Conservation (phyloP, 2,888 invertebrate genomes). For the Serripes groenlandicus region DNA sequence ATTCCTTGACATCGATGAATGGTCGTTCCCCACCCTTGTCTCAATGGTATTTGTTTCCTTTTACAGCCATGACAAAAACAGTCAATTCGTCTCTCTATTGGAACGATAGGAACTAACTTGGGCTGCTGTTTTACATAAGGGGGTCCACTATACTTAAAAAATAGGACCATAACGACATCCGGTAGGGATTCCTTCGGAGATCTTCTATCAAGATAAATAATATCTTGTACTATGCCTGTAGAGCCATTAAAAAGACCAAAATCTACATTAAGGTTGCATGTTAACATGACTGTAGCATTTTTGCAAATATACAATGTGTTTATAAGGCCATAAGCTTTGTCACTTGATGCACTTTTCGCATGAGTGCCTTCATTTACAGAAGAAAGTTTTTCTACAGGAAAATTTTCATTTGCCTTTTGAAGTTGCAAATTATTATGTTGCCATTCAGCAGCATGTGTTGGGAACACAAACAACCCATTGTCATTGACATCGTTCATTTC, state of each 20-base stretch:
- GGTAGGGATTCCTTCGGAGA: slow-evolving; percentile 54
- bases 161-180: slow-evolving; percentile 66
- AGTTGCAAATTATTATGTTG: slow-evolving; percentile 44
- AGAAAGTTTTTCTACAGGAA: slow-evolving; percentile 54
- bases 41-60: slow-evolving; percentile 55
- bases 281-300: slow-evolving; percentile 59
- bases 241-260: slow-evolving; percentile 68
- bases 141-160: slow-evolving; percentile 56
- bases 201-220: slow-evolving; percentile 52
- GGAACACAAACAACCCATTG: slow-evolving; percentile 58
- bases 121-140: slow-evolving; percentile 43
- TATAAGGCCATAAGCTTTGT: slow-evolving; percentile 52
- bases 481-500: slow-evolving; percentile 11
- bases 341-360: slow-evolving; percentile 30
- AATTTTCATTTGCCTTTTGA: slow-evolving; percentile 22
- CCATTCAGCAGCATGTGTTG: slow-evolving; percentile 48
- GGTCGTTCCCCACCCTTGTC: slow-evolving; percentile 60
- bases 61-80: slow-evolving; percentile 52
- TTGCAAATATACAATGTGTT: slow-evolving; percentile 43
- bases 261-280: slow-evolving; percentile 51
- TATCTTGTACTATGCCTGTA: slow-evolving; percentile 52
- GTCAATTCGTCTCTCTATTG: slow-evolving; percentile 54
- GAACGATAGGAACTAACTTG: slow-evolving; percentile 50
- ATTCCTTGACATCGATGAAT: slow-evolving; percentile 62
- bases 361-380: slow-evolving; percentile 45